Evolutionary conservation across 2,797 vertebrate genomes (phyloP).

Genomic region (Chromis chromis): DNA sequence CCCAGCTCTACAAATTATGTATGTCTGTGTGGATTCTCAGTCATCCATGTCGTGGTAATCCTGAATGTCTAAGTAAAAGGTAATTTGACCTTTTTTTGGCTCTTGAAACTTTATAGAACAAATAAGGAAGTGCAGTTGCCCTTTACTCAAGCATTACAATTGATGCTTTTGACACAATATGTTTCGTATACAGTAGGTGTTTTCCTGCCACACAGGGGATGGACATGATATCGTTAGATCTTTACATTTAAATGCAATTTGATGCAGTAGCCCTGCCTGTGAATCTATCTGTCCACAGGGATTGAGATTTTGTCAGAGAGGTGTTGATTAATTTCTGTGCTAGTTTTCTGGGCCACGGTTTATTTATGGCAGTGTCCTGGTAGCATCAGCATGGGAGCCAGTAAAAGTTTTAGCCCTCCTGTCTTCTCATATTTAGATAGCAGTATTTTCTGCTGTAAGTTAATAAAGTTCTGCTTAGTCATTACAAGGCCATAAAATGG

Average conservation of each 20-base stretch:
- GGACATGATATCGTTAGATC: background rate
- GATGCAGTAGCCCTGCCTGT: background rate
- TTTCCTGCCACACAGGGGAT: background rate
- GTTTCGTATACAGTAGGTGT: background rate
- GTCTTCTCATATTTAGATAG: background rate
- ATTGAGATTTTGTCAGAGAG: background rate
- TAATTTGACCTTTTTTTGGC: too few relatives aligned
- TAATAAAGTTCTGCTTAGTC: constrained; percentile 43
- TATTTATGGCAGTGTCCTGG: background rate
- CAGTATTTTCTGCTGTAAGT: constrained; percentile 23
- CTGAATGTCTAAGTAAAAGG: too few relatives aligned
- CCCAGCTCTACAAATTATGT: background rate
- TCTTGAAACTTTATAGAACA: too few relatives aligned
- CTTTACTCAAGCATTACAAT: too few relatives aligned
- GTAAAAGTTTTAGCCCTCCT: constrained; percentile 16
- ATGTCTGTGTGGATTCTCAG: too few relatives aligned
- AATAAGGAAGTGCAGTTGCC: too few relatives aligned
- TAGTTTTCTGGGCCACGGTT: constrained; percentile 5
- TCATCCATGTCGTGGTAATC: too few relatives aligned
- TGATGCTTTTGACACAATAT: background rate
- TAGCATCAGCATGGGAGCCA: background rate
- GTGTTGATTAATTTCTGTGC: background rate
- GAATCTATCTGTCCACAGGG: background rate
- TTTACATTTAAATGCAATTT: too few relatives aligned
- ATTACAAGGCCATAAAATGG: constrained; percentile 42